Percentiles rank a stretch among this genome's conserved stretches.
These are phyloP conservation scores for Psittacula cyanocephala DNA, from an alignment of 2,113 vertebrate genomes.

Conservation along the genomic window DNA sequence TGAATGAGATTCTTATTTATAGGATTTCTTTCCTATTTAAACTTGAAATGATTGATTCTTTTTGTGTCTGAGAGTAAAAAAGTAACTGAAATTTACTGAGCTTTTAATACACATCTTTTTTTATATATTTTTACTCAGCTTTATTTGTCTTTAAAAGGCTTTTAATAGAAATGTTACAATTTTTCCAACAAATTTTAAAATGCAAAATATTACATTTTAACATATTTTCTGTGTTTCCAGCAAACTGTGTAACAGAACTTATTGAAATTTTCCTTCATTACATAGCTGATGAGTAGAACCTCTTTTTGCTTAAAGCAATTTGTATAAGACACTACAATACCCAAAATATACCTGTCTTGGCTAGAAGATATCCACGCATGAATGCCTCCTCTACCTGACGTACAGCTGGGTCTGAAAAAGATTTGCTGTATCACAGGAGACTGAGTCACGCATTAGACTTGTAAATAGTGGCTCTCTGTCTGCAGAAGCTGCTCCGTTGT, in stretches of 20 bases:
- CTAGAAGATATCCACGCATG: neutral
- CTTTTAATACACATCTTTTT: neutral
- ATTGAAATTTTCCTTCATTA: neutral
- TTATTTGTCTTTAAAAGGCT: neutral
- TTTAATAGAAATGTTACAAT: neutral
- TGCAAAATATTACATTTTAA: neutral
- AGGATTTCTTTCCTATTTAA: neutral
- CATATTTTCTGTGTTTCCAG: neutral
- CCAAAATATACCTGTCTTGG: neutral
- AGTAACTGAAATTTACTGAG: neutral
- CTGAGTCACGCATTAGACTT: fast-evolving
- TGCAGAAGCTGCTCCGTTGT: neutral
- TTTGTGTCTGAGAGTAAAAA: neutral
- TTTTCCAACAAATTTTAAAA: neutral
- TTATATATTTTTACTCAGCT: neutral
- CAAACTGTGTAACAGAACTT: neutral
- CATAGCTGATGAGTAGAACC: fast-evolving
- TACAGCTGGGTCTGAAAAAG: neutral
- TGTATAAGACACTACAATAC: neutral
- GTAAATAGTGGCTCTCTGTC: neutral
- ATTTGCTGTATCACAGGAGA: neutral
- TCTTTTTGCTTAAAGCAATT: neutral
- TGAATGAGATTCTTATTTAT: neutral
- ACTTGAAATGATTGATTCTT: neutral
- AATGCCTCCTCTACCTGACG: neutral